Evolutionary conservation across 2,797 vertebrate species (phyloP).

Genomic region (Harpagifer antarcticus): DNA sequence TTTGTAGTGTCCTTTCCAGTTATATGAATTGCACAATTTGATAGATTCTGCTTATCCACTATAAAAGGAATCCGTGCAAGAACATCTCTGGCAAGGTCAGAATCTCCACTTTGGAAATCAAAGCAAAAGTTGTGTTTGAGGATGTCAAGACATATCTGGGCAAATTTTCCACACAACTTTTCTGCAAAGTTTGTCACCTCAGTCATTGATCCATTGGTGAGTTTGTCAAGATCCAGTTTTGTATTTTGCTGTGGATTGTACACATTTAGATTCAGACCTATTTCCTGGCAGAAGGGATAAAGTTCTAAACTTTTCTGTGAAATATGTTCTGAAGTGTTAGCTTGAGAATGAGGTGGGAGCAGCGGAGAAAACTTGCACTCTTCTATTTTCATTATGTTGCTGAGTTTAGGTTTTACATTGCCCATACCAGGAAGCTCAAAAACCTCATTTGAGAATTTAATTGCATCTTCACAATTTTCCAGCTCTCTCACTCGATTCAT

Average conservation of each 20-base stretch:
- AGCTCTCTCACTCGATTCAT: constrained; percentile 27
- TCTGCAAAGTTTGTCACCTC: constrained; percentile 48
- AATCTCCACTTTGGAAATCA: constrained; percentile 8
- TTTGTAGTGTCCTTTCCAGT: not conserved
- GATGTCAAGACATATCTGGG: constrained; percentile 44
- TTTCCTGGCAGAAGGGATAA: constrained; percentile 38
- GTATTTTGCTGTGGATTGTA: not conserved
- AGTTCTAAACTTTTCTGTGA: not conserved
- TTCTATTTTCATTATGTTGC: not conserved
- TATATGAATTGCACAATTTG: no score
- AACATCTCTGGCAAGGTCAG: constrained; percentile 15
- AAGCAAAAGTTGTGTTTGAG: constrained; percentile 45
- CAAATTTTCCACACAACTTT: constrained; percentile 50
- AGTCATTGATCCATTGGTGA: constrained; percentile 45
- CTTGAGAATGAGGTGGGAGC: no score
- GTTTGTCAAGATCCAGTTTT: constrained; percentile 23
- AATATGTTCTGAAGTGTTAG: no score
- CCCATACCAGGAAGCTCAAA: constrained; percentile 32
- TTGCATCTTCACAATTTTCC: not conserved
- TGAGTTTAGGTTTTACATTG: not conserved
- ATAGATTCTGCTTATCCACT: constrained; percentile 5
- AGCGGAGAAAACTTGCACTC: not conserved
- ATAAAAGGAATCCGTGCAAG: constrained; percentile 11
- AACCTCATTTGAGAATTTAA: constrained; percentile 29
- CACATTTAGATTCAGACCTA: constrained; percentile 29